phyloP scores from a whole-genome alignment of 2,113 vertebrate genomes.

The Lampris megalopsis region DNA sequence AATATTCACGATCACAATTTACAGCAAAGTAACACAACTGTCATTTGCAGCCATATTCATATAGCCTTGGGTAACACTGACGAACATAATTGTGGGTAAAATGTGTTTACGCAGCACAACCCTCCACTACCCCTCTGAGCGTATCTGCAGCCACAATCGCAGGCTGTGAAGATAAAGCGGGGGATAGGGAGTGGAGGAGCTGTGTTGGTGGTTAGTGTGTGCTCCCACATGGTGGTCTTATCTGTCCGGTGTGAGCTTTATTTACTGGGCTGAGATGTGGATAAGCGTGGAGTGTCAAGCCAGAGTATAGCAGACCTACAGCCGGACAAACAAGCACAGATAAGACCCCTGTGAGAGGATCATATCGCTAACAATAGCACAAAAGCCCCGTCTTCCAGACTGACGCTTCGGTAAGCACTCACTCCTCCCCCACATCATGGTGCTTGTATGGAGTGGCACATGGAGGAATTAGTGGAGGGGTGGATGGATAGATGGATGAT shows the following conservation, averaged over 20 bases:
- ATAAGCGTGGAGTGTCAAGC: conserved; percentile 18
- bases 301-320: not conserved
- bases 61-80: too few relatives aligned
- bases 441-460: not conserved
- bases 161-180: conserved; percentile 23
- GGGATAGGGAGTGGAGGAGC: conserved; percentile 5
- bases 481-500: not conserved
- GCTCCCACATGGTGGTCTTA: not conserved
- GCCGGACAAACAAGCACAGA: conserved; percentile 1
- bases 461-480: conserved; percentile 15
- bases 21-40: too few relatives aligned
- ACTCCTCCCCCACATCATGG: conserved; percentile 30
- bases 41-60: too few relatives aligned
- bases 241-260: conserved; percentile 36
- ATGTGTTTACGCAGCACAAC: not conserved
- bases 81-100: too few relatives aligned
- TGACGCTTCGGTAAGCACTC: conserved; percentile 20
- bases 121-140: not conserved
- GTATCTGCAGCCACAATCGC: conserved; percentile 9
- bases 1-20: too few relatives aligned
- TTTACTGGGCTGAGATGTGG: conserved; percentile 42
- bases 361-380: conserved; percentile 38
- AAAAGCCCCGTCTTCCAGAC: conserved; percentile 48
- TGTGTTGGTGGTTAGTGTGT: conserved; percentile 6
- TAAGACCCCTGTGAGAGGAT: conserved; percentile 39